Percentiles rank a stretch among this genome's conserved stretches.
Conservation (phyloP, 2,797 vertebrate genomes). For the Avahi laniger region DNA sequence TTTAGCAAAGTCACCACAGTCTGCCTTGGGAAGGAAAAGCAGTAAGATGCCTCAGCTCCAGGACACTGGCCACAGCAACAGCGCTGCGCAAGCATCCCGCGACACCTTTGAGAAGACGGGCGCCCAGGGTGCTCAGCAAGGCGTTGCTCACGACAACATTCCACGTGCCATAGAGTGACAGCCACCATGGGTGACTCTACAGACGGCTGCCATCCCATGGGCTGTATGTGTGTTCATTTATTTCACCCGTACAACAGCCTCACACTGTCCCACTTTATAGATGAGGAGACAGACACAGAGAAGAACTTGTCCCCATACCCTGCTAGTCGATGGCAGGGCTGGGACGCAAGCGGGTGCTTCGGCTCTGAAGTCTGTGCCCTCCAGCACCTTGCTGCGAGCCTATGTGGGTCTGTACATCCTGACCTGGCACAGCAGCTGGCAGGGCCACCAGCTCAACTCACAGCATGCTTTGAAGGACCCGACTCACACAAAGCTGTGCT, state of each 20-base stretch:
- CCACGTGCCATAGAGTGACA: background rate
- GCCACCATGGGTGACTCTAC: background rate
- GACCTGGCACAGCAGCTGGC: background rate
- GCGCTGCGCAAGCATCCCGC: too few relatives aligned
- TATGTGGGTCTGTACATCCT: too few relatives aligned
- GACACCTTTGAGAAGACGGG: accelerated
- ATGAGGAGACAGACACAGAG: background rate
- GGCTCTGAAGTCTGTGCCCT: background rate
- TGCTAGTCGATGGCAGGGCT: background rate
- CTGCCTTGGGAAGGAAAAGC: background rate
- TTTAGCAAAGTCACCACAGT: background rate
- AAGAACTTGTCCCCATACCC: background rate
- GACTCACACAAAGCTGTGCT: accelerated
- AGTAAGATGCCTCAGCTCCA: background rate
- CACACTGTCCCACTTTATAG: background rate
- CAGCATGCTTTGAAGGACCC: too few relatives aligned
- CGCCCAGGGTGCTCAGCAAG: background rate
- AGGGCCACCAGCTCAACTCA: background rate
- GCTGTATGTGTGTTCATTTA: background rate
- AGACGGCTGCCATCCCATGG: background rate
- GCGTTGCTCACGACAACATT: background rate
- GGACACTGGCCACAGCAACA: background rate
- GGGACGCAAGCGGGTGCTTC: background rate
- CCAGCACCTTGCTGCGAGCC: accelerated
- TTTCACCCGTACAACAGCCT: background rate